phyloP scores from a whole-genome alignment of 2,888 invertebrate genomes.

The Acleris literana region DNA sequence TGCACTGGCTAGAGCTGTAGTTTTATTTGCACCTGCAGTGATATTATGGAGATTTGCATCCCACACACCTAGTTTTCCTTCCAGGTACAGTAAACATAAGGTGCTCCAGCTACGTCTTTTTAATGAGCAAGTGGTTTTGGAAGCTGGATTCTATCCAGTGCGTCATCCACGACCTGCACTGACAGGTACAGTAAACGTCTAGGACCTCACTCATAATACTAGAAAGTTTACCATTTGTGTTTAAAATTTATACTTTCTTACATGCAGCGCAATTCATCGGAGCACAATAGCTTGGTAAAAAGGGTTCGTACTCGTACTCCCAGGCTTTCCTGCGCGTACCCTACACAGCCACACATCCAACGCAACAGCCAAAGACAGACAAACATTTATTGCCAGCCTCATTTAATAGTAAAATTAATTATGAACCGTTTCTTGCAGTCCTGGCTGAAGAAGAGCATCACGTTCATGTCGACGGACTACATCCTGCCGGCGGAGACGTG shows the following conservation, averaged over 20 bases:
- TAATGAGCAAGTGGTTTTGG: conserved; percentile 99
- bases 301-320: too few species aligned
- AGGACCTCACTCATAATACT: too few species aligned
- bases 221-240: too few species aligned
- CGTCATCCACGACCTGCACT: conserved; percentile 98
- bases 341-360: too few species aligned
- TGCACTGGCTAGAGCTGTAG: conserved; percentile 99
- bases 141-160: conserved; percentile 99
- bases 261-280: too few species aligned
- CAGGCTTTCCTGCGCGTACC: too few species aligned
- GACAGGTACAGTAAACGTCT: conserved; percentile 89
- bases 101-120: conserved; percentile 93
- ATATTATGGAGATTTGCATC: conserved; percentile 99
- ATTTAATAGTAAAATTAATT: too few species aligned
- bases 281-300: too few species aligned
- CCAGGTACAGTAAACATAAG: conserved; percentile 62
- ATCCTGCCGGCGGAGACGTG: conserved; percentile 99
- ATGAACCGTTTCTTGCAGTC: conserved; percentile 80
- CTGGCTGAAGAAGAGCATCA: conserved; percentile 96
- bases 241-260: too few species aligned
- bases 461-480: conserved; percentile 98
- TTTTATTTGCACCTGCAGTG: conserved; percentile 96
- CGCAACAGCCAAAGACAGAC: too few species aligned
- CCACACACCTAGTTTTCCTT: conserved; percentile 95
- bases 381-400: too few species aligned